Evolutionary conservation across 2,888 invertebrate genomes (phyloP).

Genomic region (Rhaphigaster nebulosa): DNA sequence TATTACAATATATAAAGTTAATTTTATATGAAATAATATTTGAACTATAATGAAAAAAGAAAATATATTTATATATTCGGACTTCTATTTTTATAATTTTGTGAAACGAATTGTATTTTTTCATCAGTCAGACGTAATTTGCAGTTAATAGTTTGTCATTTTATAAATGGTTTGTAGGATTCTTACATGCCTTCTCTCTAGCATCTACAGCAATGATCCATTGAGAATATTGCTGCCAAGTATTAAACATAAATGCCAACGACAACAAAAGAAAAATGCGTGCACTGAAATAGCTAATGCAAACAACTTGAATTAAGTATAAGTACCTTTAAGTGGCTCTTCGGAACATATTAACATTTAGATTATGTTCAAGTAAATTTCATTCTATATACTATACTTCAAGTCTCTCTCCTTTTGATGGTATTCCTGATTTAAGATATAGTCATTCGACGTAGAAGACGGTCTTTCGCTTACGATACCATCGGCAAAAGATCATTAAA

Average conservation of each 20-base stretch:
- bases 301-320: background rate
- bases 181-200: background rate
- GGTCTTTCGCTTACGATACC: background rate
- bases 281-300: background rate
- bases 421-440: background rate
- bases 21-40: too few species aligned
- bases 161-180: too few species aligned
- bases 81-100: too few species aligned
- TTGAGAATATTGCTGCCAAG: background rate
- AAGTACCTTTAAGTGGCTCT: background rate
- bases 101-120: too few species aligned
- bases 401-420: background rate
- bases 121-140: too few species aligned
- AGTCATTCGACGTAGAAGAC: background rate
- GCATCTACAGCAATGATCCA: background rate
- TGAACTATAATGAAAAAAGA: too few species aligned
- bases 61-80: too few species aligned
- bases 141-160: too few species aligned
- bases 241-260: background rate
- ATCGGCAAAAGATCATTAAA: background rate
- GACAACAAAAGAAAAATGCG: background rate
- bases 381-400: background rate
- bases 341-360: background rate
- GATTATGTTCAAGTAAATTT: background rate
- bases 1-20: too few species aligned